Evolutionary conservation across 2,113 vertebrate species (phyloP), one percentile per base, ranked within the genome.

Genomic region (Myotis yumanensis): DNA sequence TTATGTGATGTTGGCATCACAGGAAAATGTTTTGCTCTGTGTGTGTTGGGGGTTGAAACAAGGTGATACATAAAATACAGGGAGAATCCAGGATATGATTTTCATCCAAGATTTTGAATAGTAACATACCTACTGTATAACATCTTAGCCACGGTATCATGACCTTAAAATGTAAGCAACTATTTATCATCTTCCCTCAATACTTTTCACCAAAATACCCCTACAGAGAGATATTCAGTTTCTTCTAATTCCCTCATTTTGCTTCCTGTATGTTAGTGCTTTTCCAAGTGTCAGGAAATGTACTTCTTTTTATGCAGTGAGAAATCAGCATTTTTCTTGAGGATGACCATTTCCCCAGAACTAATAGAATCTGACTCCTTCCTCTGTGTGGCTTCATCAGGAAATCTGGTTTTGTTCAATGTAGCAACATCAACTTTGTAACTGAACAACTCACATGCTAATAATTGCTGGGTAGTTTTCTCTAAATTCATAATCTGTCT

Each of bases 341-440:
- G 40, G 64, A 57, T 87, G 69, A 40, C 57, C 8, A 17, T 94
- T 94, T 95, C 80, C 28, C 48, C 32, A 79, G 76, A 86, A 71
- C 40, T 64, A n/a, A 57, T 51, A 52, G 62, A 59, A 64, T 62
- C 11, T 57, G 71, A 54, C 17, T 80, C 51, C 37, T 87, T 66
- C 32, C 64, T 89, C 64, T 90, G 3, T 77, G 43, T 12, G 35
- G 15, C 46, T 72, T 43, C 25, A 20, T 71, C 57, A 83, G 32
- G 80, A 90, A 92, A 48, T 89, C 15, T 68, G 68, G 37, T 86
- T 94, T 66, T 64, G 35, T 30, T 95, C 73, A 87, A 40, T 20
- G 28, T 20, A 85, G 59, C 84, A 48, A 14, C 1, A 11, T 59
- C 20, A 64, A 35, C 68, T 66, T 62, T 59, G 59, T 30, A 40